These are phyloP conservation scores for Stenotaenia linearis DNA, from an alignment of 2,888 invertebrate species.

Conservation along the genomic window DNA sequence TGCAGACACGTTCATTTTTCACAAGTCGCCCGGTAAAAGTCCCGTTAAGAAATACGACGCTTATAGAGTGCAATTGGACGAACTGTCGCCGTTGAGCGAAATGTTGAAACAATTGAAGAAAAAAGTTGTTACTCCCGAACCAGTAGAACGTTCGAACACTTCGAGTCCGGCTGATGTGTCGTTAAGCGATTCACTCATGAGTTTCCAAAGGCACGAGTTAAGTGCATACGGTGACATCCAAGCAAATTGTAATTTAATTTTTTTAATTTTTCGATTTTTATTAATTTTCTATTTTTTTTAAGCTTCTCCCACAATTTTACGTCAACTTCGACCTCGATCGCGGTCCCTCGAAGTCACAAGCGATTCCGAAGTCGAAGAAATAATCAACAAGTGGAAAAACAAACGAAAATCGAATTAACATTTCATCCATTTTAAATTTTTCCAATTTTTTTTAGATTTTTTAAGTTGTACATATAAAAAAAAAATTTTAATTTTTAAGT, in stretches of 20 bases:
- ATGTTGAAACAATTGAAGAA: neutral
- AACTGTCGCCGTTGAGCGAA: neutral
- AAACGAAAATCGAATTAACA: neutral
- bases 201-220: neutral
- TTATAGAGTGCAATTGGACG: neutral
- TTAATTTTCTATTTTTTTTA: neutral
- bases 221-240: neutral
- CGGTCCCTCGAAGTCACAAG: neutral
- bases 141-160: neutral
- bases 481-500: too few relatives aligned
- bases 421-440: neutral
- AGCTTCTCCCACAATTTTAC: neutral
- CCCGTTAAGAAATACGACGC: neutral
- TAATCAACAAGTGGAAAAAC: neutral
- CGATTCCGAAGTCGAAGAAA: neutral
- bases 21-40: neutral
- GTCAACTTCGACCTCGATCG: neutral
- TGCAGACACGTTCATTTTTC: neutral
- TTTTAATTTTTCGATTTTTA: neutral
- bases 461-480: neutral
- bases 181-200: neutral
- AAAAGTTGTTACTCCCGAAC: neutral
- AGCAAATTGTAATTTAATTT: neutral
- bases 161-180: neutral
- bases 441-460: neutral